Conservation (phyloP, 2,113 vertebrate species). For the Centrocercus urophasianus region DNA sequence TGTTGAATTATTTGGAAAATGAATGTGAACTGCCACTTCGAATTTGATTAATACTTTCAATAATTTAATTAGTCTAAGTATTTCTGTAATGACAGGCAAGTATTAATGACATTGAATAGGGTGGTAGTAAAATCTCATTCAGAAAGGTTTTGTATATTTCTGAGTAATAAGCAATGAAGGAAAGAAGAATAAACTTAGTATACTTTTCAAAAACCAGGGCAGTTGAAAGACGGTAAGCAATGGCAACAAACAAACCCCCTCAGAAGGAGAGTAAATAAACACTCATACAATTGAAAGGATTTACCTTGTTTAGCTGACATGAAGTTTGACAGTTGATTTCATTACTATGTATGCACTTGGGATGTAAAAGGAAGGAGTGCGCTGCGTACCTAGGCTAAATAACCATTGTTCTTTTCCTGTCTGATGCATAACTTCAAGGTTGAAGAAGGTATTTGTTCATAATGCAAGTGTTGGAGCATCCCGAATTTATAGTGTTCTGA, state of each 20-base stretch:
- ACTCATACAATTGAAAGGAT: not conserved
- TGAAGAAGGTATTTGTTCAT: too few relatives aligned
- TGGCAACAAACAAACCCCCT: too few relatives aligned
- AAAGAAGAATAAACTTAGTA: not conserved
- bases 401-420: not conserved
- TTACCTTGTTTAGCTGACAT: not conserved
- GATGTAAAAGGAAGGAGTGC: not conserved
- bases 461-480: not conserved
- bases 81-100: not conserved
- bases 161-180: not conserved
- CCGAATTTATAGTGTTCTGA: not conserved
- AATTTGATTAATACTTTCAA: not conserved
- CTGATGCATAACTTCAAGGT: not conserved
- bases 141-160: not conserved
- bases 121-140: not conserved
- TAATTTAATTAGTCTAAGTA: not conserved
- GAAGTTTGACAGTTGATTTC: not conserved
- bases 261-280: too few relatives aligned
- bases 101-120: not conserved
- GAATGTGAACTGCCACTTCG: not conserved
- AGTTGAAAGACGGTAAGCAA: not conserved
- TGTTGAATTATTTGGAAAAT: not conserved
- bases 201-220: not conserved
- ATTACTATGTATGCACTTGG: too few relatives aligned
- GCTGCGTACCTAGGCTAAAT: not conserved